phyloP scores from a whole-genome alignment of 2,888 invertebrate genomes.

The Drosophila robusta region DNA sequence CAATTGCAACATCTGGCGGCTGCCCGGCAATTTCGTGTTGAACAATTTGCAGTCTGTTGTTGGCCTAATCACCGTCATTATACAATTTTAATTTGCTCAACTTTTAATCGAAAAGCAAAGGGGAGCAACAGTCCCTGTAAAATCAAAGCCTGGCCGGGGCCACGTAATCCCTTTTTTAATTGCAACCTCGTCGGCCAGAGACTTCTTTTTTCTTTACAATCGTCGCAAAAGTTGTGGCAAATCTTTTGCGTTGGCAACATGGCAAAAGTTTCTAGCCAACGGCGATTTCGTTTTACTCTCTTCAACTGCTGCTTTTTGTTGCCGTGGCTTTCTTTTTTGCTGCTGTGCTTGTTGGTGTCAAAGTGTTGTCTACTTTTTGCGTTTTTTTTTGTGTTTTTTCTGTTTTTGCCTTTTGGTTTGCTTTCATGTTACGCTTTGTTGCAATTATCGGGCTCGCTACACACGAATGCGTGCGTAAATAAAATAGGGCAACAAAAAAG shows the following conservation, averaged over 20 bases:
- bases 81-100: conserved; percentile 76
- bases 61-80: conserved; percentile 76
- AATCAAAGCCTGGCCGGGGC: conserved; percentile 58
- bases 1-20: conserved; percentile 4
- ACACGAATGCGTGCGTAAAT: conserved; percentile 76
- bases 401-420: conserved; percentile 41
- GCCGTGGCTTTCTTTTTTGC: conserved; percentile 6
- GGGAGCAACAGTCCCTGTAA: conserved; percentile 28
- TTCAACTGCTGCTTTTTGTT: conserved; percentile 6
- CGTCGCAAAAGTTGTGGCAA: conserved; percentile 56
- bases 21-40: conserved; percentile 8
- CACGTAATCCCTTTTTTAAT: conserved; percentile 79
- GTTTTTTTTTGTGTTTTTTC: conserved; percentile 33
- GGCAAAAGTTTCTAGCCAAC: conserved; percentile 61
- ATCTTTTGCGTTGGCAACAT: conserved; percentile 57
- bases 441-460: conserved; percentile 78
- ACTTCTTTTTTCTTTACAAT: conserved; percentile 23
- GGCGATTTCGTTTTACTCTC: conserved; percentile 43
- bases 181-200: conserved; percentile 59
- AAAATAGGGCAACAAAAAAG: conserved; percentile 37
- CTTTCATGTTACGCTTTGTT: conserved; percentile 61
- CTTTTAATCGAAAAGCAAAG: conserved; percentile 70
- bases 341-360: conserved; percentile 58
- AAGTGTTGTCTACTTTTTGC: conserved; percentile 71
- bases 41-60: conserved; percentile 50